Evolutionary conservation across 2,113 vertebrate species (phyloP).

Genomic region (Romanogobio albipinnatus): DNA sequence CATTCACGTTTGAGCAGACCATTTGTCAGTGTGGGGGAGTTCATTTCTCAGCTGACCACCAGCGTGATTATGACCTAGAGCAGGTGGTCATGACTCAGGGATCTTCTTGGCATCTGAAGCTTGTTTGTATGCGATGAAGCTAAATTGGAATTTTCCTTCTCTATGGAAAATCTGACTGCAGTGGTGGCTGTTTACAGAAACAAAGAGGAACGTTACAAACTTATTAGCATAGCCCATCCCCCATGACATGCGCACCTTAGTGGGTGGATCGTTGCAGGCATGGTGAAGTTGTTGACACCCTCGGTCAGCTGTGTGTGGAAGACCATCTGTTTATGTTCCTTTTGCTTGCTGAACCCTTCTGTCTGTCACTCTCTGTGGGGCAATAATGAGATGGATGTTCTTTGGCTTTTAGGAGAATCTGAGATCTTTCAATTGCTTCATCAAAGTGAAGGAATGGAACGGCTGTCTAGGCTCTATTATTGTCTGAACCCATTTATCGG

Average conservation of each 20-base stretch:
- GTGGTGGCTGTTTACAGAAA: background rate
- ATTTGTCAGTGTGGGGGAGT: constrained; percentile 1
- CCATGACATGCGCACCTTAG: constrained; percentile 18
- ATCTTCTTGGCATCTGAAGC: background rate
- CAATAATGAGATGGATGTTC: constrained; percentile 3
- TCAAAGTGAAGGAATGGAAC: background rate
- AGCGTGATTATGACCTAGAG: constrained; percentile 12
- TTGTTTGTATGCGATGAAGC: constrained; percentile 11
- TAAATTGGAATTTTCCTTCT: background rate
- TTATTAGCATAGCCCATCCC: constrained; percentile 29
- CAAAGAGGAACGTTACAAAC: background rate
- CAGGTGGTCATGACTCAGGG: constrained; percentile 31
- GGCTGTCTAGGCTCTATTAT: background rate
- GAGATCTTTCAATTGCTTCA: background rate
- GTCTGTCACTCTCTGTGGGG: background rate
- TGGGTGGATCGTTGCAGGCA: constrained; percentile 31
- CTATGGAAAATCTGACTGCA: background rate
- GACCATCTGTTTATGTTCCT: constrained; percentile 26
- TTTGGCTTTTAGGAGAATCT: background rate
- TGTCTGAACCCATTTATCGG: constrained; percentile 16
- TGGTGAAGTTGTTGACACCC: constrained; percentile 36
- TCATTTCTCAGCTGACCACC: constrained; percentile 1
- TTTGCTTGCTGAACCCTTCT: background rate
- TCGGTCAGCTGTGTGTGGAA: constrained; percentile 34
- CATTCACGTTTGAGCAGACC: background rate